Base-by-base conservation (phyloP, 2,888 invertebrate genomes). In the Drosophila flavopinicola region DNA sequence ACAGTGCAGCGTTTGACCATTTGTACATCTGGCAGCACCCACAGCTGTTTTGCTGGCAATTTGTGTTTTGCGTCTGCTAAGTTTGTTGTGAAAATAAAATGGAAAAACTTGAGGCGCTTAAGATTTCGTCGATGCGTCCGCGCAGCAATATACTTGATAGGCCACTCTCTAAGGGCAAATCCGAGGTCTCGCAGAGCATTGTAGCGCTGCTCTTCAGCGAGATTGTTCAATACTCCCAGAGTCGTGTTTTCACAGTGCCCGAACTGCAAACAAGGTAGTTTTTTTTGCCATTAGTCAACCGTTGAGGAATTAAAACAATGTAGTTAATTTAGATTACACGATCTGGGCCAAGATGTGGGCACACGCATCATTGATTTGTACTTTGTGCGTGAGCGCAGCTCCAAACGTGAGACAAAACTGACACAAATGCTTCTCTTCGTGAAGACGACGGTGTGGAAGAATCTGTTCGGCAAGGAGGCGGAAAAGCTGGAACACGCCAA, bases 401-500 rank as follows among this genome's bases (percentile, higher is more conserved):
- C 96, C 69, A 99, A 98, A 90, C 93, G 99, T 27, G 99, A 99
- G 92, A 97, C 96, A 2, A 99, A 99, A 90, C 91, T 99, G 4
- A 93, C 99, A 0, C 98, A 97, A 89, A 98, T 99, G 93, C 92
- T 99, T 7, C 92, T 99, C 6, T 99, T 99, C 91, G 95, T 99
- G 1, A 99, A 99, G 90, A 96, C 97, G 3, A 97, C 97, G 0
- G 92, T 99, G 11, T 99, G 99, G 99, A 99, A 99, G 95, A 96
- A 96, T 49, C 92, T 99, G 15, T 99, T 99, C 93, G 99, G 99
- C 1, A 96, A 97, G 88, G 99, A 99, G 92, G 99, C 99, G 27
- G 99, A 99, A 89, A 99, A 99, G 90, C 91, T 99, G 71, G 99
- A 99, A 89, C 98, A 99, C 91, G 98, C 99, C 2, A 99, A 99